Evolutionary conservation across 1,140 invertebrate genomes (phyloP), one percentile per base, ranked within the genome.

Genomic region (Eriosoma lanigerum): DNA sequence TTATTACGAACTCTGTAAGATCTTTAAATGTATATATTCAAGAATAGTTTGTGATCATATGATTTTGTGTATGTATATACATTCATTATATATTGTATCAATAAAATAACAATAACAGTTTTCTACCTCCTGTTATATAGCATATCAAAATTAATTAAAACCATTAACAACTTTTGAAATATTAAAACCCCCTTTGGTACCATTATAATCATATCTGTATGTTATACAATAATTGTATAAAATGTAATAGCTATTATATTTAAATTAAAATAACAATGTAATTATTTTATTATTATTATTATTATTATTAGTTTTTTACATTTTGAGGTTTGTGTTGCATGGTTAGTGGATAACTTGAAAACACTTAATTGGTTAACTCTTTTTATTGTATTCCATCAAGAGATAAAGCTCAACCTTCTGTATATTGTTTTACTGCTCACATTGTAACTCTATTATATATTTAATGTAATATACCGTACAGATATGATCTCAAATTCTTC

Each of bases 401-500:
- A 26, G 62, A 66, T 44, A 13, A 66, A 66, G n/a, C 38, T 44
- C 38, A 68, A 46, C 21, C 12, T 13, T 19, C 21, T 50, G 46
- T 70, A 50, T 50, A 21, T 44, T 70, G 66, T 70, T 70, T 48
- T 70, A 70, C 44, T 50, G 24, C 21, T 70, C 66, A 50, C 19
- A 12, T 44, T 50, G 24, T 70, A 70, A 50, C 44, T 24, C 44
- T 68, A 48, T 44, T 26, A 64, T 32, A 58, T 62, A 62, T 62
- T 10, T 32, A 32, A 32, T 68, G 21, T 46, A 44, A 44, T 70
- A 70, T 26, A 26, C 24, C 66, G 15, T 70, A 70, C 66, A 70
- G 66, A 70, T 50, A 50, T 70, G 66, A 70, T 70, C 66, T 70
- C 66, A 70, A 70, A 70, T 70, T 50, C 21, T 70, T 70, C 46